These are phyloP conservation scores for Euura saliciscinereae DNA, from an alignment of 1,140 invertebrate genomes.

Conservation along the genomic window DNA sequence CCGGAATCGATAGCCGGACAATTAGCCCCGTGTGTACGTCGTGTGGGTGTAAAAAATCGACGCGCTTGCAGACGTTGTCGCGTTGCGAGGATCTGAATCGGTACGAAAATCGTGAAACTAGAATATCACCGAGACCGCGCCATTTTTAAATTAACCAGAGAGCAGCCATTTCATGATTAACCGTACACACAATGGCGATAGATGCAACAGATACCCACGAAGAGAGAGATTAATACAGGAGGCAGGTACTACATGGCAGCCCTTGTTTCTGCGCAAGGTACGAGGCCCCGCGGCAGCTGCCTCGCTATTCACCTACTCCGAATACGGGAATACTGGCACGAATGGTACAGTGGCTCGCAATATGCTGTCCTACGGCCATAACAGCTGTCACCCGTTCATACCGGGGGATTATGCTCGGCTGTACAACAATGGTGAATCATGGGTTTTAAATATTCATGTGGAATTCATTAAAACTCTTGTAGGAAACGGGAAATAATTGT, in stretches of 20 bases:
- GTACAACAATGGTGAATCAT: background rate
- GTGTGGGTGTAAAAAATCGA: no score
- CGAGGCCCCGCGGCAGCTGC: no score
- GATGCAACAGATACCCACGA: background rate
- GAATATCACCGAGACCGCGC: background rate
- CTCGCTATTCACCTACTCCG: no score
- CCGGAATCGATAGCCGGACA: background rate
- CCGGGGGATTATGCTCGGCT: background rate
- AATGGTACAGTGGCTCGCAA: no score
- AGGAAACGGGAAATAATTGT: constrained; percentile 6
- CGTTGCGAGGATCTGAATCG: background rate
- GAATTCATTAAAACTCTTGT: constrained; percentile 1
- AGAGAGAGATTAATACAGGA: background rate
- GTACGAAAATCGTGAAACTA: background rate
- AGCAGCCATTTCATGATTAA: background rate
- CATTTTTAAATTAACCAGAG: background rate
- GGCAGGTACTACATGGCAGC: no score
- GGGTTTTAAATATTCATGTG: constrained; percentile 2
- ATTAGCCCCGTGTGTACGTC: background rate
- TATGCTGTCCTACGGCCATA: background rate
- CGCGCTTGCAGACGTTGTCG: no score
- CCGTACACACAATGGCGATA: background rate
- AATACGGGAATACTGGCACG: no score
- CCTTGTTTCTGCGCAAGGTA: no score
- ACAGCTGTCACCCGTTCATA: background rate